A percentile compares a stretch with the other conserved stretches of the same genome.
Evolutionary conservation across 2,113 vertebrate genomes (phyloP).

Genomic region (Bujurquina vittata): DNA sequence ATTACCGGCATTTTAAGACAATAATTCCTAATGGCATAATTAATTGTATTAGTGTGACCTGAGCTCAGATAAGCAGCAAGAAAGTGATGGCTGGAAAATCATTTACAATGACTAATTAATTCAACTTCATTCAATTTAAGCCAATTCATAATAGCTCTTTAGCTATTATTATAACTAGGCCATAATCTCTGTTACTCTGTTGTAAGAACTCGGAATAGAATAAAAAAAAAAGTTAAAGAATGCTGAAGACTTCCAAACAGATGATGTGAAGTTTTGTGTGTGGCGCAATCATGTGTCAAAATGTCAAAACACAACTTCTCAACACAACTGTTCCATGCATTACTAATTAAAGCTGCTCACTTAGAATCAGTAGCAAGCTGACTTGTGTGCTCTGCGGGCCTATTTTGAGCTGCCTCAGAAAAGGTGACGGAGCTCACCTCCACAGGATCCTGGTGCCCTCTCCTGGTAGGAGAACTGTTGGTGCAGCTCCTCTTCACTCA

Average conservation of each 20-base stretch:
- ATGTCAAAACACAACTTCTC: background rate
- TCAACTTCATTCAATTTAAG: background rate
- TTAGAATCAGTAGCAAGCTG: background rate
- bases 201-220: background rate
- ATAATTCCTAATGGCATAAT: background rate
- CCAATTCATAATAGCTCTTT: slow-evolving; percentile 19
- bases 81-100: slow-evolving; percentile 1
- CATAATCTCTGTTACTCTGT: background rate
- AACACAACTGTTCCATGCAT: background rate
- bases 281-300: background rate
- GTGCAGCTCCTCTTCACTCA: slow-evolving; percentile 92
- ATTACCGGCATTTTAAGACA: background rate
- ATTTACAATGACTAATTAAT: background rate
- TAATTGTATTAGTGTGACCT: background rate
- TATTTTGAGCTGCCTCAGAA: background rate
- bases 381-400: background rate
- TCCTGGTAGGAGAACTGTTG: slow-evolving; percentile 93
- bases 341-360: background rate
- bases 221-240: background rate
- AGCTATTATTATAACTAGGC: background rate
- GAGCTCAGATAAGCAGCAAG: background rate
- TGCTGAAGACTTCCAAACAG: background rate
- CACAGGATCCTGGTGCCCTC: slow-evolving; percentile 84
- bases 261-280: background rate
- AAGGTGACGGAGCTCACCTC: slow-evolving; percentile 72